phyloP scores from a whole-genome alignment of 1,140 invertebrate species.

The Pseudomyrmex dendroicus region DNA sequence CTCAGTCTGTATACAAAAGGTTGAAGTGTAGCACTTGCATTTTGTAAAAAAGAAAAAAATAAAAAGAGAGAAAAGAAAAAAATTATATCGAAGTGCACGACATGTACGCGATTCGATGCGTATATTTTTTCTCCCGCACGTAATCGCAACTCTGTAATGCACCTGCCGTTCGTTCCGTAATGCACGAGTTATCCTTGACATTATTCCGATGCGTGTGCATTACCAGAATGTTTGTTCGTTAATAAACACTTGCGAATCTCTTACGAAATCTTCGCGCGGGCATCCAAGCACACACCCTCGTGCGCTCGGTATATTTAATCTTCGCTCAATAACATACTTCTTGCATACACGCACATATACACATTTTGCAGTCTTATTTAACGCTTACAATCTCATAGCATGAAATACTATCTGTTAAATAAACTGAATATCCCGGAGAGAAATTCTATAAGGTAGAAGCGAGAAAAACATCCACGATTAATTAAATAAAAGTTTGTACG shows the following conservation, averaged over 20 bases:
- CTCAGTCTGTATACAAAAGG: too few relatives aligned
- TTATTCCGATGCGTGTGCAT: conserved; percentile 79
- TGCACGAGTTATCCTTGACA: conserved; percentile 82
- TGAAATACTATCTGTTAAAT: background rate
- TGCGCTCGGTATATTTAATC: conserved; percentile 21
- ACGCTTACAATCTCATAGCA: background rate
- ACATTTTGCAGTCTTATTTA: too few relatives aligned
- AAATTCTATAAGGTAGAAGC: background rate
- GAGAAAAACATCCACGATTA: background rate
- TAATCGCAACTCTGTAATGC: conserved; percentile 48
- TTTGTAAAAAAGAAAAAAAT: conserved; percentile 3
- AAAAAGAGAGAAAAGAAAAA: background rate
- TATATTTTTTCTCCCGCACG: conserved; percentile 18
- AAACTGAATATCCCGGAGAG: background rate
- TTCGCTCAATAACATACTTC: conserved; percentile 12
- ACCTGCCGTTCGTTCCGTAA: conserved; percentile 77
- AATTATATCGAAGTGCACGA: conserved; percentile 11
- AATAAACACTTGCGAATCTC: conserved; percentile 71
- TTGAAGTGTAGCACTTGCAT: background rate
- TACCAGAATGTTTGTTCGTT: conserved; percentile 71
- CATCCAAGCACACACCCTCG: background rate
- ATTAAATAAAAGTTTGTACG: conserved; percentile 10
- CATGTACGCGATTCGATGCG: background rate
- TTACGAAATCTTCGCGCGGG: conserved; percentile 72
- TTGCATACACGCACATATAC: too few relatives aligned